Percentiles rank a stretch among this genome's conserved stretches.
These are phyloP conservation scores for Epinephelus moara DNA, from an alignment of 2,113 vertebrate species.

Conservation along the genomic window DNA sequence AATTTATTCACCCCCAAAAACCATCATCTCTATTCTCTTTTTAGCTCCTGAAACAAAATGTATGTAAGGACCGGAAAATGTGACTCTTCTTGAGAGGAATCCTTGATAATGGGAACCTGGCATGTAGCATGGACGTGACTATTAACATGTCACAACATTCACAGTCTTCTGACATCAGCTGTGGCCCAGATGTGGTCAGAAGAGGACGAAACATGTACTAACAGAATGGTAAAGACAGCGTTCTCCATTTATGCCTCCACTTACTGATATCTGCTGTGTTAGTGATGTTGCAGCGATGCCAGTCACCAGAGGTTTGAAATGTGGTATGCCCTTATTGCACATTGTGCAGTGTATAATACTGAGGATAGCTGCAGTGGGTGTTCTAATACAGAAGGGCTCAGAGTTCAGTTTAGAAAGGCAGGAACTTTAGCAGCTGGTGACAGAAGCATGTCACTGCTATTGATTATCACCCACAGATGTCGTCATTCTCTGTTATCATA, in stretches of 20 bases:
- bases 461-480: background rate
- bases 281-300: background rate
- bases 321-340: background rate
- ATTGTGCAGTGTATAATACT: background rate
- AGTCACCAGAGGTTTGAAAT: background rate
- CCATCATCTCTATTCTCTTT: conserved; percentile 3
- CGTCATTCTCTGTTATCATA: background rate
- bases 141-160: conserved; percentile 22
- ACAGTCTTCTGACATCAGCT: background rate
- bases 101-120: conserved; percentile 17
- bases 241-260: conserved; percentile 1
- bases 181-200: background rate
- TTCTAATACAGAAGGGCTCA: background rate
- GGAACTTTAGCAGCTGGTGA: background rate
- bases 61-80: background rate
- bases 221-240: conserved; percentile 13
- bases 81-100: background rate
- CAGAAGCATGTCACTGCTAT: background rate
- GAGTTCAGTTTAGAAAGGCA: background rate
- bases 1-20: conserved; percentile 13
- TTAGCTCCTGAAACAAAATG: conserved; percentile 14
- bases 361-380: background rate
- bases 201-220: conserved; percentile 8
- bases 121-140: background rate
- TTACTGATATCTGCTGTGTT: background rate